phyloP scores from a whole-genome alignment of 2,797 vertebrate species.

The Mormyrops attenuatus region DNA sequence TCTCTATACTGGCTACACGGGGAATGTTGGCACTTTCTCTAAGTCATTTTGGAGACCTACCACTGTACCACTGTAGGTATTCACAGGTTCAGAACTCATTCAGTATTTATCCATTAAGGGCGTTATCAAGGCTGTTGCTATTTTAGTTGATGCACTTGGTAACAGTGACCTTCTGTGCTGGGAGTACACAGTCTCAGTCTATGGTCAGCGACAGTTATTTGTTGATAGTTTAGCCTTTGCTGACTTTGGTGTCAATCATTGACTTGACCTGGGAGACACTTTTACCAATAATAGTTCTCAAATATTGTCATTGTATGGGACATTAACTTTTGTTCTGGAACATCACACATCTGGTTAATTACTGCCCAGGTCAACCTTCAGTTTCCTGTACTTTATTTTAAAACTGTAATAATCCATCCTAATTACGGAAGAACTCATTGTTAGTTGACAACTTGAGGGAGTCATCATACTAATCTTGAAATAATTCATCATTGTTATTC shows the following conservation, averaged over 20 bases:
- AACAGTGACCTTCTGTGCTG: background rate
- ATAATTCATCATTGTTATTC: background rate
- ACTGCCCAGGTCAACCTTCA: background rate
- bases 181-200: background rate
- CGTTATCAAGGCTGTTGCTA: background rate
- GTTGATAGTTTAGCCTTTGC: background rate
- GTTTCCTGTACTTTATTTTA: background rate
- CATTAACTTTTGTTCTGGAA: background rate
- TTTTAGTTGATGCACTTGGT: slow-evolving; percentile 2
- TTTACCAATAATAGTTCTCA: slow-evolving; percentile 6
- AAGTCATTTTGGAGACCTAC: background rate
- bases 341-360: background rate
- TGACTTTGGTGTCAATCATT: slow-evolving; percentile 5
- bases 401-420: background rate
- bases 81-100: background rate
- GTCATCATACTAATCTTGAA: background rate
- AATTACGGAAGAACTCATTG: background rate
- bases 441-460: background rate
- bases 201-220: background rate
- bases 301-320: background rate
- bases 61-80: background rate
- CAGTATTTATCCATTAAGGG: background rate
- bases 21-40: background rate
- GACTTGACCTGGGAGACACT: background rate
- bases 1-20: background rate